phyloP scores from a whole-genome alignment of 1,140 invertebrate species.

The Eurosta solidaginis region DNA sequence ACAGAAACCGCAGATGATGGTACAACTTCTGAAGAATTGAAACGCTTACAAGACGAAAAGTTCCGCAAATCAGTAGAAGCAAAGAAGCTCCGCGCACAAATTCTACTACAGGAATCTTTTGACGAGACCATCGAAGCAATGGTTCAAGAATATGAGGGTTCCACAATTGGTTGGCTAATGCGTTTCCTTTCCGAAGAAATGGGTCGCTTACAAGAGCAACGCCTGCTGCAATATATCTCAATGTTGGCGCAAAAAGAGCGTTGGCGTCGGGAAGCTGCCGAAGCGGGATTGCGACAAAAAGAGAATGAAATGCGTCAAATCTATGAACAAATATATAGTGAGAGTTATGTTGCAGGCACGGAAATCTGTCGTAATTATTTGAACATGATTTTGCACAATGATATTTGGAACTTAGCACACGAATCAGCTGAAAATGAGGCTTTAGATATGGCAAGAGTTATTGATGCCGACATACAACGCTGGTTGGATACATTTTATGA shows the following conservation, averaged over 20 bases:
- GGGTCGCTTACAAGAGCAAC: conserved; percentile 69
- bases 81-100: neutral
- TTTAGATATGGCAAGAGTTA: conserved; percentile 63
- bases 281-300: conserved; percentile 68
- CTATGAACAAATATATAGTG: conserved; percentile 71
- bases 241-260: conserved; percentile 70
- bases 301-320: conserved; percentile 68
- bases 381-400: conserved; percentile 67
- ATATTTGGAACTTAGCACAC: conserved; percentile 66
- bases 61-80: conserved; percentile 15
- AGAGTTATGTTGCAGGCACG: conserved; percentile 33
- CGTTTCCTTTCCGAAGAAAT: conserved; percentile 67
- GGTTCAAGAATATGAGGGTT: conserved; percentile 47
- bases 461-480: conserved; percentile 61
- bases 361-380: conserved; percentile 61
- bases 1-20: neutral
- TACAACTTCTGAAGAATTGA: neutral
- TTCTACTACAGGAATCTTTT: conserved; percentile 37
- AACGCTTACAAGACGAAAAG: neutral
- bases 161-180: conserved; percentile 51
- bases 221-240: conserved; percentile 70
- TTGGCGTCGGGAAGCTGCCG: conserved; percentile 68
- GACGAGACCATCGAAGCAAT: conserved; percentile 44
- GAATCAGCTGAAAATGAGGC: conserved; percentile 64
- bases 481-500: conserved; percentile 60